Base-by-base conservation (phyloP, 2,888 invertebrate genomes). In the Sussaba pulchella region DNA sequence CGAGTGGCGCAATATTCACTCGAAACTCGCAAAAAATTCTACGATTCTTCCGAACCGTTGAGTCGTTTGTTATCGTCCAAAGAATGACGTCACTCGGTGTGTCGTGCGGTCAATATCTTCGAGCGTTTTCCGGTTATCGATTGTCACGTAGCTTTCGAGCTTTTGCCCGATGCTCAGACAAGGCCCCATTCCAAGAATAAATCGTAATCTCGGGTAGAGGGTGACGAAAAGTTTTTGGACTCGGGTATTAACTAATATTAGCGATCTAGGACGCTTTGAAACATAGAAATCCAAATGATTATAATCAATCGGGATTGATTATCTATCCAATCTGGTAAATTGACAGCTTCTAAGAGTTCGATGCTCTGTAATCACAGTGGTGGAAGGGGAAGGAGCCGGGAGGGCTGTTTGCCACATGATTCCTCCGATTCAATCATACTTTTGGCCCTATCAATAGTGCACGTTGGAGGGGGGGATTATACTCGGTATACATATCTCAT, bases 341-440 rank as follows among this genome's bases (percentile, higher is more conserved):
- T 36, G n/a, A 26, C 5, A 17, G 5, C 9, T 39, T 14, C 24
- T 52, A 31, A 36, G 17, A 26, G 39, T 45, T 72, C 43, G 26
- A 50, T 52, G 66, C 47, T 45, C 50, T 12, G n/a, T 72, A 57
- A 67, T 72, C 59, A 14, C 24, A 52, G 31, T 21, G 10, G 43
- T 61, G 67, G 59, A 78, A 72, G 59, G 47, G 61, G 52, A 73
- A 69, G n/a, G n/a, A n/a, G n/a, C n/a, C n/a, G n/a, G n/a, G n/a
- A n/a, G n/a, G n/a, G n/a, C n/a, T n/a, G n/a, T n/a, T n/a, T n/a
- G n/a, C n/a, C n/a, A n/a, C 63, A 54, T 31, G 67, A 73, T 54
- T 54, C 50, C 54, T 54, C 43, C 52, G 21, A n/a, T 43, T 17
- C 26, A 61, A 52, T 52, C n/a, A 67, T 39, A 21, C 72, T 69